phyloP scores from a whole-genome alignment of 2,797 vertebrate genomes.

The Apogon talboti region DNA sequence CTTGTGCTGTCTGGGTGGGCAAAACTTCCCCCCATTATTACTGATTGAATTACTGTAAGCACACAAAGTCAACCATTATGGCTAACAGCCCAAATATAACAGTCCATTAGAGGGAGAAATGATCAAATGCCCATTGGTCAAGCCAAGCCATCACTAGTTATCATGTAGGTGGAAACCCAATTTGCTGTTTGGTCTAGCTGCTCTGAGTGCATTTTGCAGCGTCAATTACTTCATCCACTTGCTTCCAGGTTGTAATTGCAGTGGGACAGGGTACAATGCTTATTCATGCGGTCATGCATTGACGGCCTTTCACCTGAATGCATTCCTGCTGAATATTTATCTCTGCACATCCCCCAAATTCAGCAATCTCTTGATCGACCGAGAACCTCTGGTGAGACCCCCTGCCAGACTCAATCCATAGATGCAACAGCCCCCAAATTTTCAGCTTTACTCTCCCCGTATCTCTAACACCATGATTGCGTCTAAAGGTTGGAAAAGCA shows the following conservation, averaged over 20 bases:
- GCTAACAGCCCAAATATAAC: slow-evolving; percentile 49
- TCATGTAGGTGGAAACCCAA: slow-evolving; percentile 69
- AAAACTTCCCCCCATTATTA: slow-evolving; percentile 19
- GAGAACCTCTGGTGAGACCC: slow-evolving; percentile 25
- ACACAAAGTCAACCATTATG: slow-evolving; percentile 33
- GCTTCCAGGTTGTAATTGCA: slow-evolving; percentile 82
- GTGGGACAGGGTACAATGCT: slow-evolving; percentile 79
- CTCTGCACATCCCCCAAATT: slow-evolving; percentile 56
- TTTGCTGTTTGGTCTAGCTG: slow-evolving; percentile 69
- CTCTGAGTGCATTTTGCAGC: slow-evolving; percentile 72
- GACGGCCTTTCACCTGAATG: slow-evolving; percentile 76
- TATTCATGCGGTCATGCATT: slow-evolving; percentile 83
- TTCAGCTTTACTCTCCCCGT: slow-evolving; percentile 53
- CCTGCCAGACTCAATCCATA: slow-evolving; percentile 36
- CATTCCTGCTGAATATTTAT: slow-evolving; percentile 82
- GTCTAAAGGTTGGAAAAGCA: slow-evolving; percentile 2
- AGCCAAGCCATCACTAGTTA: slow-evolving; percentile 68
- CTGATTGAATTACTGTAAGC: slow-evolving; percentile 27
- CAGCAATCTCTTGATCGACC: slow-evolving; percentile 35
- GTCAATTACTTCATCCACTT: slow-evolving; percentile 81
- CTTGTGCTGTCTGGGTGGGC: slow-evolving; percentile 16
- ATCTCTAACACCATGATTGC: slow-evolving; percentile 44
- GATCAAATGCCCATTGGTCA: slow-evolving; percentile 56
- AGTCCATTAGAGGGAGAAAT: slow-evolving; percentile 44
- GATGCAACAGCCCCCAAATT: not conserved